Evolutionary conservation across 2,888 invertebrate genomes (phyloP), one percentile per base, ranked within the genome.

Genomic region (Zygogramma bicolorata): DNA sequence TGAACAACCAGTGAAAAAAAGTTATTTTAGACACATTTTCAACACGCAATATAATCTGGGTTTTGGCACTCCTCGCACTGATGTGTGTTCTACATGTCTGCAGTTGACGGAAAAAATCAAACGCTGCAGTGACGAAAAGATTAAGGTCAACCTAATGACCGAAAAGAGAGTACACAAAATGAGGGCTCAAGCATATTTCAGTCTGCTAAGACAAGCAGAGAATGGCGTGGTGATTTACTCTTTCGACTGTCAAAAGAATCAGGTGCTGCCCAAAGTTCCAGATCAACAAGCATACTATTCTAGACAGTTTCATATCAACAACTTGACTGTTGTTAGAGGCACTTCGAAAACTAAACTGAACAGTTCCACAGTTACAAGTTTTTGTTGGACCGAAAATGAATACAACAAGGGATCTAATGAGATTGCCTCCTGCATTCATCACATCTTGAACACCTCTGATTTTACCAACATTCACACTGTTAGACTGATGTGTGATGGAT

Each of bases 81-180:
- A 80, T 58, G 76, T 78, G 29, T 81, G 81, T 62, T 82, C 79
- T 15, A 81, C 66, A 68, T 82, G 80, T 67, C 62, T 81, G 18
- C 74, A 80, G 74, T 27, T 82, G 42, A 70, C n/a, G 29, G 80
- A 79, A 75, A 80, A 77, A 63, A 77, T 81, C 34, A 82, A 81
- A 78, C 46, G n/a, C n/a, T n/a, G n/a, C n/a, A n/a, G n/a, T n/a
- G n/a, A n/a, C n/a, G n/a, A n/a, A n/a, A n/a, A n/a, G n/a, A n/a
- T n/a, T n/a, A n/a, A n/a, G n/a, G n/a, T n/a, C n/a, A n/a, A n/a
- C n/a, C n/a, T n/a, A n/a, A n/a, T n/a, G n/a, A n/a, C n/a, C n/a
- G 73, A 80, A 65, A 76, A 80, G 60, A 73, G 76, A 40, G 76
- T 83, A 49, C 80, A 81, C 40, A 73, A 66, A 27, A 62, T 80